Evolutionary conservation across 2,113 vertebrate species (phyloP), one percentile per base, ranked within the genome.

Genomic region (Oceanodroma tethys): DNA sequence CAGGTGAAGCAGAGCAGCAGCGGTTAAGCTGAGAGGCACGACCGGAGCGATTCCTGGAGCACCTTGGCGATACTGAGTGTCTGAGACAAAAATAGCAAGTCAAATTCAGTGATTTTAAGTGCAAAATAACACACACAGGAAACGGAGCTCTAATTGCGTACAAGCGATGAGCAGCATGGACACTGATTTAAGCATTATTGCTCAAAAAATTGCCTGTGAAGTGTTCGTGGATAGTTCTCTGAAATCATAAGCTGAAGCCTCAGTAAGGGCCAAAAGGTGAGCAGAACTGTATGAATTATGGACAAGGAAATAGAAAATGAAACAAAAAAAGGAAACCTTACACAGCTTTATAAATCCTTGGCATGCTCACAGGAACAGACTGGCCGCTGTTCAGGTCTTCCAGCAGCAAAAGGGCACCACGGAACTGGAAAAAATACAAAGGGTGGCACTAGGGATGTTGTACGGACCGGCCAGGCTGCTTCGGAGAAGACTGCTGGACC

Each of bases 361-460:
- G 32, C 5, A 1, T n/a, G 48, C 43, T 89, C 55, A 13, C 22
- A 25, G 65, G 3, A 0, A 25, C 50, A 11, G 48, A 3, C 50
- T 8, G 52, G 40, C 30, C 2, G 0, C 81, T 0, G 2, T 7
- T 82, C 0, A 2, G 38, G 16, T 56, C 65, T 72, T 72, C 42
- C 84, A 78, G 84, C 75, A 73, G 58, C n/a, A 86, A 47, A 78
- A 58, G 0, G 8, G n/a, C 43, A 10, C 32, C 32, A 5, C 3
- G 6, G 42, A 68, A 16, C 32, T 25, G 50, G 72, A 8, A 13
- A 20, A 27, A 70, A 6, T 8, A 9, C 9, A 18, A 26, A 29
- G 52, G 34, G 36, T 2, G 9, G 20, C 6, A 3, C 2, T 1
- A 6, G n/a, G 22, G 50, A 26, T 16, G 18, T 47, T 1, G 1